These are phyloP conservation scores for Pangasius sanitwongsei DNA, from an alignment of 2,797 vertebrate genomes.

Conservation along the genomic window DNA sequence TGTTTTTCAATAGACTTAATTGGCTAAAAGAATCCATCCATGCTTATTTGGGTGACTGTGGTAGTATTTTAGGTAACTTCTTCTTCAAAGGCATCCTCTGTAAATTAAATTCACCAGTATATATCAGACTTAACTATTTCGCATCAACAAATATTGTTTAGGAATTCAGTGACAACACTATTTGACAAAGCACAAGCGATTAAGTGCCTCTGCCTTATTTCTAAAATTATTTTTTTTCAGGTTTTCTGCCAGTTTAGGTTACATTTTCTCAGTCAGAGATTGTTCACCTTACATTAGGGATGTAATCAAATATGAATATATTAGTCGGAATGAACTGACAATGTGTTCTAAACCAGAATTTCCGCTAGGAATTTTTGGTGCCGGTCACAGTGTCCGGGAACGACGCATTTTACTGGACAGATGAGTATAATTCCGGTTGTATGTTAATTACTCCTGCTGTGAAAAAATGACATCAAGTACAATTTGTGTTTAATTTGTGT, in stretches of 20 bases:
- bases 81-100: not conserved
- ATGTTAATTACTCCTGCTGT: no score
- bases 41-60: conserved; percentile 37
- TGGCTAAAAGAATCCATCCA: conserved; percentile 40
- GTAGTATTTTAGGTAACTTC: not conserved
- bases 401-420: not conserved
- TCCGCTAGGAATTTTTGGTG: no score
- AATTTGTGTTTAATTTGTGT: no score
- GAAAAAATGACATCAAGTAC: no score
- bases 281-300: not conserved
- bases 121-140: not conserved
- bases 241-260: not conserved
- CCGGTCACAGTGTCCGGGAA: not conserved
- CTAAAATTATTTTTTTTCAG: not conserved
- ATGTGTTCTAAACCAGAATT: no score
- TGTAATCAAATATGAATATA: not conserved
- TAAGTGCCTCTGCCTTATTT: not conserved
- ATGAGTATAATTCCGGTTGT: not conserved
- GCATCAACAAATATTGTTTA: not conserved
- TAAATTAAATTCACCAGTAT: not conserved
- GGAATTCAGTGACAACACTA: not conserved
- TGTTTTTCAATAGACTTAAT: conserved; percentile 46
- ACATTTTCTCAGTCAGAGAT: not conserved
- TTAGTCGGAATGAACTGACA: no score
- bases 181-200: not conserved